Base-by-base conservation (phyloP, 30 jellyfish, hydroid and myxozoan species). In the Clytia hemisphaerica region DNA sequence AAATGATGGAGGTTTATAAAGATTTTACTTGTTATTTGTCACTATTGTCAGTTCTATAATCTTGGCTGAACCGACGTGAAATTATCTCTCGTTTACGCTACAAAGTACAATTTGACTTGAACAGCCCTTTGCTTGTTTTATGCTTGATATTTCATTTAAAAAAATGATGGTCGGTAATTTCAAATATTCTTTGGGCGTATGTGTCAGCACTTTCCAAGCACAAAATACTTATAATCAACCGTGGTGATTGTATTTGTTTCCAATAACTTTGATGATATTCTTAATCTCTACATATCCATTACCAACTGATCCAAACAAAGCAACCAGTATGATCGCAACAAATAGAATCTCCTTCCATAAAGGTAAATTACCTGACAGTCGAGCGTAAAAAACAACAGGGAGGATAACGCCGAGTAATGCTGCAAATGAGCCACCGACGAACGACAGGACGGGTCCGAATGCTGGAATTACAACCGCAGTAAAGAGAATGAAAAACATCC, bases 401-500 rank as follows among this genome's bases (percentile, higher is more conserved):
- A 78, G 73, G 12, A 86, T 68, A 54, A 86, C 71, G 22, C 94
- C 92, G 50, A 79, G 80, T 76, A 86, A 29, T 31, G 92, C 83
- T 47, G 90, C 80, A 51, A 86, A 73, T 16, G 96, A 80, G 42
- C 96, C 96, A 26, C 96, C 96, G 22, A 86, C 94, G 19, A 86
- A 78, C 16, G 96, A 86, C 66, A 86, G 51, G 14, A 85, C 94
- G 9, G 96, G 96, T 19, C 96, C 96, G 59, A 86, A 86, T 45
- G 81, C 78, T 0, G 96, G 90, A 24, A 86, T 54, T 45, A 86
- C 68, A 3, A 86, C 62, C 9, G 96, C 93, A 22, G 69, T 26
- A 45, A 59, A 31, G 65, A 82, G 25, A 66, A 86, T 72, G 22
- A 50, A 75, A 12, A 79, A 34, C 84, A 86, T 78, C 32, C 79